Base-by-base conservation (phyloP, 2,888 invertebrate genomes). In the Yponomeuta plumbellus region DNA sequence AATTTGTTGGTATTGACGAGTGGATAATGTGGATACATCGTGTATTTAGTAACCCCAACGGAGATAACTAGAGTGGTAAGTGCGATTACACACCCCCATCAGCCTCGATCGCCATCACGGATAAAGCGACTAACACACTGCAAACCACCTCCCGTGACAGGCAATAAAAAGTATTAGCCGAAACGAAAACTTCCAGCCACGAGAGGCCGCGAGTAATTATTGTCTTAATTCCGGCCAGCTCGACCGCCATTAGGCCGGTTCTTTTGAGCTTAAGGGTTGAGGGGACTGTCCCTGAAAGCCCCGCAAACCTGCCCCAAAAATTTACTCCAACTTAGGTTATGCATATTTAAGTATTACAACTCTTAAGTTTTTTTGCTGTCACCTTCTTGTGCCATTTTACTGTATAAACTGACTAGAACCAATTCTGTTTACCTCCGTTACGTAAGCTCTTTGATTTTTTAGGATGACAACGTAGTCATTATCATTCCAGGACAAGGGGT, bases 201-300 rank as follows among this genome's bases (percentile, higher is more conserved):
- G 74, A 71, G 75, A 68, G 85, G 80, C 84, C 56, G 61, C 52
- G 83, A 80, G 83, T 85, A 84, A 86, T 90, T 88, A 88, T 89
- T 86, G 89, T 90, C 89, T 90, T 88, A 86, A 89, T 90, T 88
- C 84, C 81, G 80, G 78, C 79, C 80, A 78, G 77, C 76, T 74
- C 81, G 86, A 88, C 89, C 88, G 86, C 86, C 76, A 82, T 85
- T 84, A 83, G 74, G 72, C 69, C n/a, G 11, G 74, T 75, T 84
- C 81, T 86, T 86, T 81, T 65, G 65, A 80, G 73, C 72, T 75
- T 75, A 83, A 85, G 88, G 89, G 86, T 87, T 82, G 85, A 52
- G 44, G 1, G 34, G 44, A 5, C 17, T 52, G 23, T 23, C 59
- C 59, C 66, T 52, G 44, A 17, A 52, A 52, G 44, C 17, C 13